Conservation (phyloP, 1,140 invertebrate species). For the Acromyrmex heyeri region DNA sequence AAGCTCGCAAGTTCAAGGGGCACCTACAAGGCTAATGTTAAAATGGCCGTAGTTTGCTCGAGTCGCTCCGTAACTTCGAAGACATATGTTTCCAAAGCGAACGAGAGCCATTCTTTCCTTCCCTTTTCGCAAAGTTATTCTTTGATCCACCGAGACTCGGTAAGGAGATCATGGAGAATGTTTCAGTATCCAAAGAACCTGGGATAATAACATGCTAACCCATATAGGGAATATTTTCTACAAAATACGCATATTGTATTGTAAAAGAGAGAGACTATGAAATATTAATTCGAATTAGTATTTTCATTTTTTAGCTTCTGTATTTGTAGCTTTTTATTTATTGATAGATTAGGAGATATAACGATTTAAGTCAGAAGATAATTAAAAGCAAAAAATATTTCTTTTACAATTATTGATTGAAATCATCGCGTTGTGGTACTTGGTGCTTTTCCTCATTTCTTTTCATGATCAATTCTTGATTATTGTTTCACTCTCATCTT, state of each 20-base stretch:
- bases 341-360: not conserved
- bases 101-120: constrained; percentile 9
- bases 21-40: constrained; percentile 48
- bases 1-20: constrained; percentile 35
- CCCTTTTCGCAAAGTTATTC: constrained; percentile 36
- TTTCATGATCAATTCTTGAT: constrained; percentile 68
- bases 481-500: constrained; percentile 54
- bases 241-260: not conserved
- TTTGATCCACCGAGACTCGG: constrained; percentile 42
- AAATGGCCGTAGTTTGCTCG: constrained; percentile 42
- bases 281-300: not conserved
- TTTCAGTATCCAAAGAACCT: constrained; percentile 25
- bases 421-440: not conserved
- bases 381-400: not conserved
- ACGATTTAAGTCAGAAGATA: not conserved
- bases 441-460: constrained; percentile 37
- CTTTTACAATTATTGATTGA: not conserved
- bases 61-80: constrained; percentile 29
- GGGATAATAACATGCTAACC: constrained; percentile 19
- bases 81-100: constrained; percentile 36
- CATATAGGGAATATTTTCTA: constrained; percentile 1
- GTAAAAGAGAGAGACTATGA: not conserved
- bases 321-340: not conserved
- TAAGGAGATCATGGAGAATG: constrained; percentile 38
- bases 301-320: not conserved